Conservation (phyloP, 92 coral and sea anemone genomes). For the Desmophyllum pertusum region DNA sequence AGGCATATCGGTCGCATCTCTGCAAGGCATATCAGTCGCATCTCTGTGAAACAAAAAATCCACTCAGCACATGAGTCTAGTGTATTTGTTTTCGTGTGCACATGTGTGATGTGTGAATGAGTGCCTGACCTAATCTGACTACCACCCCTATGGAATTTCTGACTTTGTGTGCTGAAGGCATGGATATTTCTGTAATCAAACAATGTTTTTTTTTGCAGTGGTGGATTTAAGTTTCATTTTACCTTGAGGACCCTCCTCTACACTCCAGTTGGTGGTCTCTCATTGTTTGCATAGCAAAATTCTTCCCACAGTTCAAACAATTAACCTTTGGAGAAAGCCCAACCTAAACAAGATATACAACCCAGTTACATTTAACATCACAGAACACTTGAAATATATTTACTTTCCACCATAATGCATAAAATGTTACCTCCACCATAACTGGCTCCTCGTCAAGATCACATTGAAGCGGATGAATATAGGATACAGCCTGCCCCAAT, state of each 20-base stretch:
- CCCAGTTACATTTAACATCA: not conserved
- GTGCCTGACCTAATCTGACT: too few species aligned
- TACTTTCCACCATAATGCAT: not conserved
- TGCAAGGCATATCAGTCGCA: too few species aligned
- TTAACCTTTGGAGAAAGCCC: conserved; percentile 35
- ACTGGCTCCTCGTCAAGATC: conserved; percentile 26
- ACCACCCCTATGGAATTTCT: too few species aligned
- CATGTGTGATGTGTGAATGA: too few species aligned
- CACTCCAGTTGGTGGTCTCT: conserved; percentile 35
- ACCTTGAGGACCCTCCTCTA: conserved; percentile 36
- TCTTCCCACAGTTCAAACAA: conserved; percentile 39
- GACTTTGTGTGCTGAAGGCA: too few species aligned
- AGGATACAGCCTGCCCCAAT: conserved; percentile 32
- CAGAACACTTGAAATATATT: not conserved
- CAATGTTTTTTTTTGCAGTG: too few species aligned
- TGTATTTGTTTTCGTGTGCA: too few species aligned
- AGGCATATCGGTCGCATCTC: too few species aligned
- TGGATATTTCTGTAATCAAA: too few species aligned
- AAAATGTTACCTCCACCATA: conserved; percentile 28
- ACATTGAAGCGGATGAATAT: conserved; percentile 20
- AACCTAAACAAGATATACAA: conserved; percentile 27
- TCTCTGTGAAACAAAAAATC: too few species aligned
- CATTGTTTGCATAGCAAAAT: conserved; percentile 36
- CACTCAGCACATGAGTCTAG: too few species aligned
- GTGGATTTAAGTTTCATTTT: too few species aligned